phyloP scores from a whole-genome alignment of 2,113 vertebrate species.

The Protomyctophum bolini region DNA sequence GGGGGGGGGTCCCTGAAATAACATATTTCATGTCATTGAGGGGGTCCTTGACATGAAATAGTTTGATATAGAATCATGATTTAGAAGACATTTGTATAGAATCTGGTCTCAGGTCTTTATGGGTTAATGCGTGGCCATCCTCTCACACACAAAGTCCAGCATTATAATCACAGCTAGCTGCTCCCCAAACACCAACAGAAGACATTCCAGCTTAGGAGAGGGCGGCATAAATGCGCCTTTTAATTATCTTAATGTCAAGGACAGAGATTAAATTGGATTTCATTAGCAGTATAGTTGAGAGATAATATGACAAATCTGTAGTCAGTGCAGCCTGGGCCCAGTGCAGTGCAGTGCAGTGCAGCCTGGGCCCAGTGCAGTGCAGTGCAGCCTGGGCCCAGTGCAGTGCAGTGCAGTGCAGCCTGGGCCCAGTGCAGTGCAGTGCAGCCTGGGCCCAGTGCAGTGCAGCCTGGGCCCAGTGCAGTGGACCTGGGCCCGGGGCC shows the following conservation, averaged over 20 bases:
- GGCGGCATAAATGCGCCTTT: slow-evolving; percentile 30
- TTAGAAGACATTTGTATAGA: too few relatives aligned
- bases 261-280: slow-evolving; percentile 20
- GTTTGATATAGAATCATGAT: too few relatives aligned
- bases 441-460: too few relatives aligned
- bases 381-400: background rate
- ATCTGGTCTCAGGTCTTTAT: too few relatives aligned
- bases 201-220: too few relatives aligned
- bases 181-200: slow-evolving; percentile 26
- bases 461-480: slow-evolving; percentile 53
- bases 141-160: slow-evolving; percentile 23
- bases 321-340: too few relatives aligned
- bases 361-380: background rate
- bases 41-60: too few relatives aligned
- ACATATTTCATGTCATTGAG: too few relatives aligned
- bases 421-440: too few relatives aligned
- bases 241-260: slow-evolving; percentile 21
- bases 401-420: background rate
- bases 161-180: slow-evolving; percentile 26
- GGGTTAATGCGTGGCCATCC: slow-evolving; percentile 37
- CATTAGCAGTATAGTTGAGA: background rate
- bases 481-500: background rate
- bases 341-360: background rate
- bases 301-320: background rate
- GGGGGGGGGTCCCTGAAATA: too few relatives aligned